These are phyloP conservation scores for Eupithecia dodoneata DNA, from an alignment of 2,888 invertebrate species.

Conservation along the genomic window DNA sequence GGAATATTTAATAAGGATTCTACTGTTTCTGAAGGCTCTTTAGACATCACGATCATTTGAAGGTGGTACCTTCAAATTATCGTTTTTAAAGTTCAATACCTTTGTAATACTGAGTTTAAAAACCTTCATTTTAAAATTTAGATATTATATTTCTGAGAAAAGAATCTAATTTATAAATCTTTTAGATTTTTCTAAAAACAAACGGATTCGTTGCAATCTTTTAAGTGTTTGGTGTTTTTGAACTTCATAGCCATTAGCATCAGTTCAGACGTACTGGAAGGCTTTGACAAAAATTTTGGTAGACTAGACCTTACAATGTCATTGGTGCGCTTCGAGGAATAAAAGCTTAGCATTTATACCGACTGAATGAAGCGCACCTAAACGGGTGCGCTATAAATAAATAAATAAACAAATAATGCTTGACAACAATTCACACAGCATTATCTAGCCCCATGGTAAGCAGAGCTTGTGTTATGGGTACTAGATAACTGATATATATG, in stretches of 20 bases:
- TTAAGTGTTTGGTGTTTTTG: not conserved
- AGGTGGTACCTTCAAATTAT: too few species aligned
- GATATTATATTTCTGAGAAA: not conserved
- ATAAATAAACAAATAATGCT: too few species aligned
- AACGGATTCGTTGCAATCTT: not conserved
- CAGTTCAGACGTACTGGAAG: not conserved
- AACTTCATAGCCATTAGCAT: not conserved
- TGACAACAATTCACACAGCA: too few species aligned
- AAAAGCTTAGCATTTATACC: too few species aligned
- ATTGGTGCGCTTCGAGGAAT: too few species aligned
- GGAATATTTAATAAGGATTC: not conserved
- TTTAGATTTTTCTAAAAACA: not conserved
- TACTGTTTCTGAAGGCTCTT: not conserved
- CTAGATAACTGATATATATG: too few species aligned
- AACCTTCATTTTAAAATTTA: not conserved
- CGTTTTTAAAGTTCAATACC: slow-evolving; percentile 19
- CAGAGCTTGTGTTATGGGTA: too few species aligned
- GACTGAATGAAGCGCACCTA: too few species aligned
- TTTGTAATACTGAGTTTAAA: not conserved
- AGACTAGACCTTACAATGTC: too few species aligned
- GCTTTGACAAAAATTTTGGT: too few species aligned
- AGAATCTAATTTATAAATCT: not conserved
- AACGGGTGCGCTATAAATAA: too few species aligned
- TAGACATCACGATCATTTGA: slow-evolving; percentile 14
- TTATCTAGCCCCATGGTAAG: too few species aligned